Evolutionary conservation across 2,113 vertebrate species (phyloP).

Genomic region (Laterallus jamaicensis): DNA sequence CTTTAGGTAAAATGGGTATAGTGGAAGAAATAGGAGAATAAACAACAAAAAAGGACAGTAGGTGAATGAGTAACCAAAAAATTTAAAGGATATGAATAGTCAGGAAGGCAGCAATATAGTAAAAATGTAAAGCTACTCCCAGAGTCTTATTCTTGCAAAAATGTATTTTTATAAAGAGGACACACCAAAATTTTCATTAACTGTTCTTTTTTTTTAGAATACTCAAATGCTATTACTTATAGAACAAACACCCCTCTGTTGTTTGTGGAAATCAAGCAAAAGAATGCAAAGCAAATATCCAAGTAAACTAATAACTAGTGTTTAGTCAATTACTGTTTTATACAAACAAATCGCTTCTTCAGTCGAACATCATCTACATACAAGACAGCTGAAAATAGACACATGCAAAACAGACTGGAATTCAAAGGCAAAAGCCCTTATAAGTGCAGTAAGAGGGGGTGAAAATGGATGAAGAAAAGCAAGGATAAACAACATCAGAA

Average conservation of each 20-base stretch:
- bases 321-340: constrained; percentile 23
- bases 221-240: not conserved
- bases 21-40: not conserved
- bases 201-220: not conserved
- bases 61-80: not conserved
- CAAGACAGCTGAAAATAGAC: not conserved
- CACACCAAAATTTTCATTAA: not conserved
- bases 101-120: not conserved
- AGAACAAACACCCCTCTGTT: not conserved
- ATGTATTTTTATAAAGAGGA: not conserved
- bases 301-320: constrained; percentile 16
- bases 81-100: not conserved
- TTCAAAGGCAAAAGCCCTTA: not conserved
- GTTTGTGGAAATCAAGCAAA: constrained; percentile 15
- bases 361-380: not conserved
- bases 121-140: not conserved
- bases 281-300: constrained; percentile 27
- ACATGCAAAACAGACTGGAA: not conserved
- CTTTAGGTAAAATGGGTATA: not conserved
- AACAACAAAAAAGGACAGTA: not conserved
- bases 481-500: not conserved
- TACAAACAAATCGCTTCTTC: constrained; percentile 15
- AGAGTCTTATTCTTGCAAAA: not conserved
- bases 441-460: not conserved
- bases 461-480: not conserved